Base-by-base conservation (phyloP, 2,888 invertebrate genomes). In the Tolmerus cingulatus region DNA sequence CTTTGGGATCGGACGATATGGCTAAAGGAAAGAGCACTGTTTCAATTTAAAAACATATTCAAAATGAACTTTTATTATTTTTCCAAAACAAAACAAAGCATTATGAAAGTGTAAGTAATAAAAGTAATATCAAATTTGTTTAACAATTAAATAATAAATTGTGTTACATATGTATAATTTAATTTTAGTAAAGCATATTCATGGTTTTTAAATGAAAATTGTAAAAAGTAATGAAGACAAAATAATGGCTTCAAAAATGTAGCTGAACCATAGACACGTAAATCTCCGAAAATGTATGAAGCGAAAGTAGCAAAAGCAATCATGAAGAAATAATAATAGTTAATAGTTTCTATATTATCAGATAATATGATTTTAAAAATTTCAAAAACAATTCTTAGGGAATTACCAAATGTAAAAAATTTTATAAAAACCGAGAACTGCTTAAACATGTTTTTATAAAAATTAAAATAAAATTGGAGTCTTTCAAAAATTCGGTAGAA, bases 1-100 rank as follows among this genome's bases (percentile, higher is more conserved):
- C 91, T 91, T 90, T 91, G 91, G 88, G 91, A 91, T 90, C 91
- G 90, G 89, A 91, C 89, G 89, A 91, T 90, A 87, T 91, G 90
- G 88, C 91, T 91, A 88, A 30, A 14, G 81, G 30, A 55, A n/a
- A 81, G 23, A 40, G 23, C n/a, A 43, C 23, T 46, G 4, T 40
- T 78, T 78, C n/a, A 78, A 9, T 78, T n/a, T 43, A 12, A 14
- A 9, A 23, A 19, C 19, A 1, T 23, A 8, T 66, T 12, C 19
- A 27, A 12, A 23, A 12, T 55, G 0, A 12, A 1, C 14, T 66
- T 57, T 66, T 8, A 19, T 76, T 76, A 37, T 16, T 76, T 37
- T 14, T 8, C 5, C 37, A 14, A 37, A 14, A 76, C 12, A 74
- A 74, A 37, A 43, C 8, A 66, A 51, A 66, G 66, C 66, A 23